These are phyloP conservation scores for Cheilosia grossa DNA, from an alignment of 2,888 invertebrate genomes.

Conservation along the genomic window DNA sequence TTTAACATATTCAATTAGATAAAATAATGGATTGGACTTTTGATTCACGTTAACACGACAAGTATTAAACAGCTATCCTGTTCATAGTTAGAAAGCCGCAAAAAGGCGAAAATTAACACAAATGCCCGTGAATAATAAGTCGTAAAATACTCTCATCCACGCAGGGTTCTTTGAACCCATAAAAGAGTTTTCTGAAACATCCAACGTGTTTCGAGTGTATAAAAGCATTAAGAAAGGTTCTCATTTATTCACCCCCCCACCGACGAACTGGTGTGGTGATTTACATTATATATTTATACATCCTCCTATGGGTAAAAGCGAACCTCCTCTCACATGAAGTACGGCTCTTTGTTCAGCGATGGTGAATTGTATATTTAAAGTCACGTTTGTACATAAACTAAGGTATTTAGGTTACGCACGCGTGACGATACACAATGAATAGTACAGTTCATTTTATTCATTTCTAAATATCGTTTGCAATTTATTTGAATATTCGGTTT, in stretches of 20 bases:
- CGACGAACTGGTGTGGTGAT: slow-evolving; percentile 6
- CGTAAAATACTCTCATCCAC: neutral
- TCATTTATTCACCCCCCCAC: slow-evolving; percentile 13
- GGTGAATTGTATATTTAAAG: slow-evolving; percentile 37
- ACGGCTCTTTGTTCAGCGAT: slow-evolving; percentile 27
- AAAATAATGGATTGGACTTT: no score
- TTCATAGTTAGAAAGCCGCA: neutral
- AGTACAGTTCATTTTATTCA: slow-evolving; percentile 13
- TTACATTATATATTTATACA: slow-evolving; percentile 8
- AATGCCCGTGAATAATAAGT: slow-evolving; percentile 6
- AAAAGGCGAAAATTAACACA: neutral
- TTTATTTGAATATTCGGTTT: neutral
- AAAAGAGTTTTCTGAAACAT: slow-evolving; percentile 40
- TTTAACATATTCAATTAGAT: no score
- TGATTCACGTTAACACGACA: no score
- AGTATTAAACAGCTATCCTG: no score
- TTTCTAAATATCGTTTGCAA: slow-evolving; percentile 16
- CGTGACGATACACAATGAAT: slow-evolving; percentile 57
- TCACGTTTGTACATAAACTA: slow-evolving; percentile 44
- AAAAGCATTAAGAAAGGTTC: slow-evolving; percentile 37
- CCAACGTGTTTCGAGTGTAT: slow-evolving; percentile 11
- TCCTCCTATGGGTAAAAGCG: slow-evolving; percentile 16
- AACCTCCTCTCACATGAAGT: neutral
- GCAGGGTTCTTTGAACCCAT: slow-evolving; percentile 44
- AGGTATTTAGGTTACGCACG: slow-evolving; percentile 58